Percentiles rank a stretch among this genome's conserved stretches.
Evolutionary conservation across 2,113 vertebrate species (phyloP).

Genomic region (Neomonachus schauinslandi): DNA sequence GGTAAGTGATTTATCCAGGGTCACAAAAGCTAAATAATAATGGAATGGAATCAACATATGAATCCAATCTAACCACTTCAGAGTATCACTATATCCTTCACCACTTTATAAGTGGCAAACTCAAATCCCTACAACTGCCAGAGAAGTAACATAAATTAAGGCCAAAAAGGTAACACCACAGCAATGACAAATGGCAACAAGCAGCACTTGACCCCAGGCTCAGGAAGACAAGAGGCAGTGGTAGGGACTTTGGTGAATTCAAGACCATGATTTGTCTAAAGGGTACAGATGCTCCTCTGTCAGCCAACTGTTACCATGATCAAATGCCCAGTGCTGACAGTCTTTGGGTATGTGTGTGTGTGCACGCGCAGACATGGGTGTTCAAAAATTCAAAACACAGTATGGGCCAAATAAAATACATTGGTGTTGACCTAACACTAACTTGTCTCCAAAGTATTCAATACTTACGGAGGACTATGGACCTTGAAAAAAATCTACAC

Average conservation of each 20-base stretch:
- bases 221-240: not conserved
- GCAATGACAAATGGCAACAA: not conserved
- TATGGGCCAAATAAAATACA: not conserved
- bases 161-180: not conserved
- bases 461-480: not conserved
- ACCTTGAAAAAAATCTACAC: constrained; percentile 13
- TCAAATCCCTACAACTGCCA: not conserved
- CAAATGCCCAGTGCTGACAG: not conserved
- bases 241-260: not conserved
- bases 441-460: not conserved
- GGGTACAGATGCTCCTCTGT: not conserved
- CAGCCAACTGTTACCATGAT: not conserved
- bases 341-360: not conserved
- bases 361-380: accelerated
- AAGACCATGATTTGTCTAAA: not conserved
- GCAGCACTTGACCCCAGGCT: not conserved
- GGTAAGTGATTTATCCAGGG: not conserved
- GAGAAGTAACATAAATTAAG: not conserved
- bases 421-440: not conserved
- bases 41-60: not conserved
- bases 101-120: not conserved
- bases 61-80: not conserved
- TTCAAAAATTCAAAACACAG: constrained; percentile 4
- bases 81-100: not conserved
- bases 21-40: not conserved